Evolutionary conservation across 2,113 vertebrate species (phyloP).

Genomic region (Boleophthalmus pectinirostris): DNA sequence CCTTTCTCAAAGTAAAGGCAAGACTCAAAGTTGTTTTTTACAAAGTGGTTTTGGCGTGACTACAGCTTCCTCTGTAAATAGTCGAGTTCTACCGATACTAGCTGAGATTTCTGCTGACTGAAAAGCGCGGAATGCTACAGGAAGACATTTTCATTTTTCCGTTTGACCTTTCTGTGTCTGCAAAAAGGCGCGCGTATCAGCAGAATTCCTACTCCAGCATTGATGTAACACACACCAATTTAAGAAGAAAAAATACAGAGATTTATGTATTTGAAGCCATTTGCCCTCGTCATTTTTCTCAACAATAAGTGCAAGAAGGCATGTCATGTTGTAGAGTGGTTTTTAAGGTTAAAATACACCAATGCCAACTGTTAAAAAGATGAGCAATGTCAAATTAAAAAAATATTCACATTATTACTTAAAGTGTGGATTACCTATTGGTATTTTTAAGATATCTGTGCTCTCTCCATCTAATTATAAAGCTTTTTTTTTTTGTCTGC

Average conservation of each 20-base stretch:
- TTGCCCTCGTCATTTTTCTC: slow-evolving; percentile 5
- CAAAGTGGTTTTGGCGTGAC: slow-evolving; percentile 27
- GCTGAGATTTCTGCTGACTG: slow-evolving; percentile 8
- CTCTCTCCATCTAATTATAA: too few relatives aligned
- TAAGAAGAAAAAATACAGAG: neutral
- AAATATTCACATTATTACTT: too few relatives aligned
- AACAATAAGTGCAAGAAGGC: neutral
- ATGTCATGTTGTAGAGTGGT: neutral
- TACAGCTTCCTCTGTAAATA: slow-evolving; percentile 20
- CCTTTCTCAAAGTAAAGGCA: slow-evolving; percentile 42
- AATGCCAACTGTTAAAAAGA: too few relatives aligned
- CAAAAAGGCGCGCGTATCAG: neutral
- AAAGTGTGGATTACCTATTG: too few relatives aligned
- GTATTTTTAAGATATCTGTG: too few relatives aligned
- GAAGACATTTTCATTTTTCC: slow-evolving; percentile 7
- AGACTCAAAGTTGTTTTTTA: slow-evolving; percentile 34
- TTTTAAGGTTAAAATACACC: neutral
- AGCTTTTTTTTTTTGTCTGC: too few relatives aligned
- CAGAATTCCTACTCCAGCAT: slow-evolving; percentile 2
- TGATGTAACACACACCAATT: neutral
- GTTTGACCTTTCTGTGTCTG: slow-evolving; percentile 1
- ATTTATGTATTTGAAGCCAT: neutral
- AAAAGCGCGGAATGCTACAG: slow-evolving; percentile 8
- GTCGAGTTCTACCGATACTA: neutral
- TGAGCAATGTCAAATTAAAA: too few relatives aligned